Conservation (phyloP, 2,888 invertebrate species). For the Antitype chi region DNA sequence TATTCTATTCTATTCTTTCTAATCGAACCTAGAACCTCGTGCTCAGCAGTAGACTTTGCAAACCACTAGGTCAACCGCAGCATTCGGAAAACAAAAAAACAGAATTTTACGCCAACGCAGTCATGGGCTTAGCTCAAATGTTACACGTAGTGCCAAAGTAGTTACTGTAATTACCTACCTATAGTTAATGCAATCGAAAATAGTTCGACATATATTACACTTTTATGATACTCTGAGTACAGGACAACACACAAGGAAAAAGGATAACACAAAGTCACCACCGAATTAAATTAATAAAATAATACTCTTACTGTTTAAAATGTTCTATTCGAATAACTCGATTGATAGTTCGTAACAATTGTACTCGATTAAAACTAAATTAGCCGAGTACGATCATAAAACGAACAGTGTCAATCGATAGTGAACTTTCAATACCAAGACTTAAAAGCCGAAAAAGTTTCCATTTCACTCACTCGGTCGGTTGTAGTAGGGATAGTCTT, state of each 20-base stretch:
- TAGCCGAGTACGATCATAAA: background rate
- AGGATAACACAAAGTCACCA: conserved; percentile 32
- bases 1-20: no score
- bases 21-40: background rate
- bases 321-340: conserved; percentile 15
- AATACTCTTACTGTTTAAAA: conserved; percentile 2
- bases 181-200: background rate
- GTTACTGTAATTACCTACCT: background rate
- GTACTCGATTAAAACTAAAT: conserved; percentile 3
- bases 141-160: no score
- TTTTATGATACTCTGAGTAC: conserved; percentile 4
- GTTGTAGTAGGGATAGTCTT: background rate
- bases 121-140: background rate
- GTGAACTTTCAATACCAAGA: background rate
- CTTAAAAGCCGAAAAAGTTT: background rate
- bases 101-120: background rate
- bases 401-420: background rate
- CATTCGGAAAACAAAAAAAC: background rate
- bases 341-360: background rate
- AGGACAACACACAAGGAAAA: conserved; percentile 33
- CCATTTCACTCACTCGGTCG: background rate
- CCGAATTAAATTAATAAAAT: conserved; percentile 16
- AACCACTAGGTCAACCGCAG: background rate
- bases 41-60: background rate
- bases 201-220: background rate